These are phyloP conservation scores for Hyperopisus bebe DNA, from an alignment of 2,113 vertebrate species.

Conservation along the genomic window DNA sequence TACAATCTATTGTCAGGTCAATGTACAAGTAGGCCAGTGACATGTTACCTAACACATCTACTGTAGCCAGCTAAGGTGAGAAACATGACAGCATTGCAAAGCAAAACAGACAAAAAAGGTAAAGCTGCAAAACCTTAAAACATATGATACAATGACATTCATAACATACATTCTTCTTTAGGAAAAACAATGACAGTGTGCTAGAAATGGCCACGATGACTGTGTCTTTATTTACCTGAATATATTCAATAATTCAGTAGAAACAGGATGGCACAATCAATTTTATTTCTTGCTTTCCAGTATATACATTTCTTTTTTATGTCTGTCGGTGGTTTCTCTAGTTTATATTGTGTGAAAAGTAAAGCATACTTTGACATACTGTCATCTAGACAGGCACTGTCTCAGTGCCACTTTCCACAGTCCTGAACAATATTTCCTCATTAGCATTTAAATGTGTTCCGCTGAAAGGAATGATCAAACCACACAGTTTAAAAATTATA, in stretches of 20 bases:
- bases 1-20: background rate
- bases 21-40: background rate
- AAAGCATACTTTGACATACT: background rate
- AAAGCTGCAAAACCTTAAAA: background rate
- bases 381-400: background rate
- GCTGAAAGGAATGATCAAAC: background rate
- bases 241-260: background rate
- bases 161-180: background rate
- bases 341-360: background rate
- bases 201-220: background rate
- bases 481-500: background rate
- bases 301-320: background rate
- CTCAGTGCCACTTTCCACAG: background rate
- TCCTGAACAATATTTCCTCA: background rate
- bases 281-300: background rate
- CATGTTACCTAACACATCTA: background rate
- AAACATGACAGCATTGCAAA: background rate
- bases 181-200: background rate
- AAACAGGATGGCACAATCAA: background rate
- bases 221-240: background rate
- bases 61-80: background rate
- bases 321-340: background rate
- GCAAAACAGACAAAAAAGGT: background rate
- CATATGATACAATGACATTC: background rate
- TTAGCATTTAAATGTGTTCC: background rate